A percentile compares a stretch with the other conserved stretches of the same genome.
Evolutionary conservation across 2,113 vertebrate genomes (phyloP).

Genomic region (Malurus elegans): DNA sequence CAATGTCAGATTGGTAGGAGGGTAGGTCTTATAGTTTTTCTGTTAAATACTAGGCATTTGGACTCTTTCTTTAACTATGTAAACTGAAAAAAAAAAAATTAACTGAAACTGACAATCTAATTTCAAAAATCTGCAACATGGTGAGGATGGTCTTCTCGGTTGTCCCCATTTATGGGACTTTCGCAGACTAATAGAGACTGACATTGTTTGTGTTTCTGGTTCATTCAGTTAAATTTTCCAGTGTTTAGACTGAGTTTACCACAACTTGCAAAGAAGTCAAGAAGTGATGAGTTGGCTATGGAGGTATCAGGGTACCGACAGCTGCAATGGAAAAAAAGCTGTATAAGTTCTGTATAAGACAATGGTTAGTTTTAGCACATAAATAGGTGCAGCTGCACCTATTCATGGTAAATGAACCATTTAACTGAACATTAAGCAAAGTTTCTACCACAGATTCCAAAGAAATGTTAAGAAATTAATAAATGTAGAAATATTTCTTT

Average conservation of each 20-base stretch:
- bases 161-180: background rate
- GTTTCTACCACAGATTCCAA: background rate
- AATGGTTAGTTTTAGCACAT: background rate
- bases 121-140: background rate
- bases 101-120: background rate
- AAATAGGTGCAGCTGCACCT: background rate
- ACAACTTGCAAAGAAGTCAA: background rate
- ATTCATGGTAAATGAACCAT: background rate
- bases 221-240: background rate
- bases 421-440: background rate
- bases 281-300: rapidly evolving
- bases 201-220: background rate
- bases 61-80: background rate
- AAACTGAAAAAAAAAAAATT: background rate
- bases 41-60: background rate
- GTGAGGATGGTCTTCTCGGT: background rate
- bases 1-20: background rate
- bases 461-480: background rate
- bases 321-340: background rate
- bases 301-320: background rate
- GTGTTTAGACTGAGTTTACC: background rate
- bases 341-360: background rate
- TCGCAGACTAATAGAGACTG: background rate
- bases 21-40: background rate
- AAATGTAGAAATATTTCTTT: background rate